Conservation (phyloP, 2,797 vertebrate genomes). For the Betta splendens region DNA sequence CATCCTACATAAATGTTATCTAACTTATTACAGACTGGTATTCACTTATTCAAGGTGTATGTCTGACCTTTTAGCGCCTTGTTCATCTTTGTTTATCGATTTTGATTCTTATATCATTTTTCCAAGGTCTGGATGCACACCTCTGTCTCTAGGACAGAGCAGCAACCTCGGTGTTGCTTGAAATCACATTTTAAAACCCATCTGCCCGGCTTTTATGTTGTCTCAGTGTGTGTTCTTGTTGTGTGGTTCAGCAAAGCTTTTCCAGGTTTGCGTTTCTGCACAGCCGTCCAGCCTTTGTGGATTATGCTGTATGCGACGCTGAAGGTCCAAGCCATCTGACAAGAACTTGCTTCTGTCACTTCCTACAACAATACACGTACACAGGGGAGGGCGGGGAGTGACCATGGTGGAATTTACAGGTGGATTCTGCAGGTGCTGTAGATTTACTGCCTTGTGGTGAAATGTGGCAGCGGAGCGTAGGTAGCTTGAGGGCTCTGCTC, state of each 20-base stretch:
- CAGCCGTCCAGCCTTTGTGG: neutral
- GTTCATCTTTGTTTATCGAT: neutral
- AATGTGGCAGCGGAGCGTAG: constrained; percentile 15
- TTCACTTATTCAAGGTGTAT: too few relatives aligned
- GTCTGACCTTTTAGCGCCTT: neutral
- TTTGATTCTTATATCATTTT: neutral
- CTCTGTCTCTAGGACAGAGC: neutral
- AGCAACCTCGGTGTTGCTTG: neutral
- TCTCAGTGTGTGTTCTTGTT: neutral
- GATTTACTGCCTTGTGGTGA: constrained; percentile 1
- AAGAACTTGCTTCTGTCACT: neutral
- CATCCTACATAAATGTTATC: neutral
- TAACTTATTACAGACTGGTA: neutral
- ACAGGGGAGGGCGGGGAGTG: neutral
- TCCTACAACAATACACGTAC: neutral
- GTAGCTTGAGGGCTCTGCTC: constrained; percentile 3
- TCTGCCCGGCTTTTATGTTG: neutral
- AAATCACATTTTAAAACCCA: neutral
- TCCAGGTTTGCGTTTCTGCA: neutral
- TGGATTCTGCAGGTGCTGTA: constrained; percentile 6
- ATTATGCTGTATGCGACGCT: neutral
- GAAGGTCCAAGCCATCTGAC: neutral
- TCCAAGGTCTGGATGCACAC: too few relatives aligned
- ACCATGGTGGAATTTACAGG: constrained; percentile 12
- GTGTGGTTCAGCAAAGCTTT: neutral